A percentile compares a stretch with the other conserved stretches of the same genome.
phyloP scores from a whole-genome alignment of 1,140 invertebrate genomes.

The Akabosia matsudoensis region DNA sequence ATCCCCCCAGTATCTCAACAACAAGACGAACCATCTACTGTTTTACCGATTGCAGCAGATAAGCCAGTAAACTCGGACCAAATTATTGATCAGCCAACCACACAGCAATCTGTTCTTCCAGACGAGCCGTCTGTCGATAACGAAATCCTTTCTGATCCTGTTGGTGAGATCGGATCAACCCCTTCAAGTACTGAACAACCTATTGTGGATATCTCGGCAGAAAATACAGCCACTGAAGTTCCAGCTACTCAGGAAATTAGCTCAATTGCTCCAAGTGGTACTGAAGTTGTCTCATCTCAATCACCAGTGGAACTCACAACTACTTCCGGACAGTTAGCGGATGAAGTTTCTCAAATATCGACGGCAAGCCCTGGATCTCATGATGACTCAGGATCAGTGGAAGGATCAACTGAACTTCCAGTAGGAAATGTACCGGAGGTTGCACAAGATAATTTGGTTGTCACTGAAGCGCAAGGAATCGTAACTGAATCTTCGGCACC shows the following conservation, averaged over 20 bases:
- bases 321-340: background rate
- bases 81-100: conserved; percentile 30
- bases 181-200: background rate
- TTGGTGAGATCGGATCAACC: background rate
- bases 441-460: too few species aligned
- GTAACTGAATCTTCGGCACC: too few species aligned
- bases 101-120: background rate
- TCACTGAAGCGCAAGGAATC: too few species aligned
- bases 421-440: background rate
- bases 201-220: background rate
- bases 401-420: background rate
- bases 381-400: too few species aligned
- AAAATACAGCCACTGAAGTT: background rate
- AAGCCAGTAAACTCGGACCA: conserved; percentile 18
- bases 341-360: background rate
- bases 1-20: background rate
- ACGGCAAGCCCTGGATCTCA: background rate
- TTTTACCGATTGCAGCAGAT: background rate
- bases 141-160: background rate
- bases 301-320: background rate
- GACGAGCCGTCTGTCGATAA: background rate
- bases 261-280: background rate
- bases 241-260: background rate
- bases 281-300: background rate
- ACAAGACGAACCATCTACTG: conserved; percentile 30